Evolutionary conservation across 1,140 invertebrate genomes (phyloP).

Genomic region (Neodiprion pinetum): DNA sequence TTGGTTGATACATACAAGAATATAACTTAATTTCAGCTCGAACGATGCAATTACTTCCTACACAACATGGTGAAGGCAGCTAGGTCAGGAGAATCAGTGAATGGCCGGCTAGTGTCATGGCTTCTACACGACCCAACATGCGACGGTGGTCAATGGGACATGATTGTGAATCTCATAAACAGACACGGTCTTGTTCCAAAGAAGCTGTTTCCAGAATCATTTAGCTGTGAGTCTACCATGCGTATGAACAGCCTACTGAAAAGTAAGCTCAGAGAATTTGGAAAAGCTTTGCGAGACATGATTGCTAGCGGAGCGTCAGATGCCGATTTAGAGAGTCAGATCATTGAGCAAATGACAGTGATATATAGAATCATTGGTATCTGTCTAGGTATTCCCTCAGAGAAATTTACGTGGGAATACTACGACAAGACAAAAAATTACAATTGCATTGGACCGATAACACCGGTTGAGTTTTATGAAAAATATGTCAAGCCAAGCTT

Average conservation of each 20-base stretch:
- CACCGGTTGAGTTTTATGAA: slow-evolving; percentile 82
- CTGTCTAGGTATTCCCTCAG: slow-evolving; percentile 81
- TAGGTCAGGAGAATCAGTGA: slow-evolving; percentile 74
- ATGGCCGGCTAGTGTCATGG: slow-evolving; percentile 80
- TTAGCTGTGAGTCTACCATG: slow-evolving; percentile 74
- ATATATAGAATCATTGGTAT: slow-evolving; percentile 86
- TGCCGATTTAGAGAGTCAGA: slow-evolving; percentile 64
- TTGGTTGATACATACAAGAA: background rate
- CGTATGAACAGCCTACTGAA: slow-evolving; percentile 80
- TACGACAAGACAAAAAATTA: slow-evolving; percentile 87
- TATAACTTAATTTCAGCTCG: slow-evolving; percentile 65
- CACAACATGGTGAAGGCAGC: slow-evolving; percentile 82
- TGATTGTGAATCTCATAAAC: slow-evolving; percentile 86
- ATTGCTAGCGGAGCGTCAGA: slow-evolving; percentile 66
- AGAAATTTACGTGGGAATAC: slow-evolving; percentile 85
- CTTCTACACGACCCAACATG: slow-evolving; percentile 79
- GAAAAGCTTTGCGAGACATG: slow-evolving; percentile 72
- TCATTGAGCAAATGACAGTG: slow-evolving; percentile 73
- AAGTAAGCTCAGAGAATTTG: slow-evolving; percentile 86
- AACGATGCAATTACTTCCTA: slow-evolving; percentile 85
- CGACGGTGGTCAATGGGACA: slow-evolving; percentile 93
- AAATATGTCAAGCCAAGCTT: slow-evolving; percentile 79
- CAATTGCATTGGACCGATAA: slow-evolving; percentile 76
- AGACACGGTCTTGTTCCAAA: slow-evolving; percentile 90
- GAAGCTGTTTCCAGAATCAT: slow-evolving; percentile 83